These are phyloP conservation scores for Adelges cooleyi DNA, from an alignment of 1,140 invertebrate genomes.

Conservation along the genomic window DNA sequence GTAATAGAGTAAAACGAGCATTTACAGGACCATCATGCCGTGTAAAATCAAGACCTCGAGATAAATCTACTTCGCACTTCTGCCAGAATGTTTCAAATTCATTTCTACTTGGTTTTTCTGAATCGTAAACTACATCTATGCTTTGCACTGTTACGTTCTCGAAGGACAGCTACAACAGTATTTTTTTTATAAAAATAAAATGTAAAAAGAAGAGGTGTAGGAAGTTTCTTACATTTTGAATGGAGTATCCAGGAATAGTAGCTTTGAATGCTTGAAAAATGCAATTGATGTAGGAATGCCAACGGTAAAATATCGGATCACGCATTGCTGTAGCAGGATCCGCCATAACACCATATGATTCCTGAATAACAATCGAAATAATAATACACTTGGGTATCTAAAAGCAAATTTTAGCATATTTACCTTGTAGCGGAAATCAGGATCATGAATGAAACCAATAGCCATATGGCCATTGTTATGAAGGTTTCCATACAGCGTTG, in stretches of 20 bases:
- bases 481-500: conserved; percentile 53
- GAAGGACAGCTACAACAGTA: conserved; percentile 47
- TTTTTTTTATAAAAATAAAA: too few species aligned
- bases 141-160: conserved; percentile 43
- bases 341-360: conserved; percentile 54
- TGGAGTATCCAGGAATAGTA: conserved; percentile 50
- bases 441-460: conserved; percentile 57
- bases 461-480: conserved; percentile 60
- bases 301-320: too few species aligned
- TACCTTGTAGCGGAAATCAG: conserved; percentile 54
- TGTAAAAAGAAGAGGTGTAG: neutral
- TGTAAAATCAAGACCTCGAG: conserved; percentile 42
- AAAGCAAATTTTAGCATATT: conserved; percentile 34
- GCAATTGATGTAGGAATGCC: conserved; percentile 68
- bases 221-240: conserved; percentile 40
- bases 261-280: conserved; percentile 65
- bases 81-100: conserved; percentile 41
- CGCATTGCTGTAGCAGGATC: conserved; percentile 61
- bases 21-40: conserved; percentile 40
- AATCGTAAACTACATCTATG: conserved; percentile 35
- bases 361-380: conserved; percentile 36
- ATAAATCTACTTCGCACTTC: conserved; percentile 41
- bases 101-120: conserved; percentile 38
- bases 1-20: conserved; percentile 41
- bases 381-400: too few species aligned